Base-by-base conservation (phyloP, 2,888 invertebrate genomes). In the Aquatica leii region DNA sequence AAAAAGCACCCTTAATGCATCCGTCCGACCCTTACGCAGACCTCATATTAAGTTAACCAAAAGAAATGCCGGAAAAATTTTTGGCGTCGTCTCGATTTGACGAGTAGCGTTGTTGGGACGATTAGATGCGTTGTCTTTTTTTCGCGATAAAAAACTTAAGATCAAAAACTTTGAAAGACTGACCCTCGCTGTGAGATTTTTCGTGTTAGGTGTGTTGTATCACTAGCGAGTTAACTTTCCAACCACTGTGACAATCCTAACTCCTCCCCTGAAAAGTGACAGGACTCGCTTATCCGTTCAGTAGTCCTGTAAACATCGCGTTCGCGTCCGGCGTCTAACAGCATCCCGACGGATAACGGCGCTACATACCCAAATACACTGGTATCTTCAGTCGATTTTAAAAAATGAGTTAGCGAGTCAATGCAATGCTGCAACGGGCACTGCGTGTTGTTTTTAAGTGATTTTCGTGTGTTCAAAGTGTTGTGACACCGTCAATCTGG, bases 401-500 rank as follows among this genome's bases (percentile, higher is more conserved):
- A 41, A 12, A 41, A 12, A 46, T 46, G 46, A 46, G 46, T 17
- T 46, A 46, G 46, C 18, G 46, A 46, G 1, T 11, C 2, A 17
- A 46, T 24, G 34, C 41, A 34, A 59, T 56, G 61, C 37, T 50
- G 20, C 43, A 46, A 59, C 59, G 24, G 20, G 24, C n/a, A n/a
- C n/a, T n/a, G n/a, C n/a, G n/a, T n/a, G n/a, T 24, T 24, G 24
- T 24, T 24, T 24, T 24, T 24, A 20, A 18, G 46, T 46, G 46
- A 20, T 46, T 20, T 24, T 24, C 24, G 24, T 40, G 59, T 59
- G 59, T 48, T 59, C 35, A 57, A 58, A 69, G 71, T 66, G 67
- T 49, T 65, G 71, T 68, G 69, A 67, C 68, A 69, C 68, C 63
- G 67, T 71, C 84, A 88, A 87, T 83, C 87, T 88, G 89, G 88